Conservation (phyloP, 2,113 vertebrate genomes). For the Narcine bancroftii region DNA sequence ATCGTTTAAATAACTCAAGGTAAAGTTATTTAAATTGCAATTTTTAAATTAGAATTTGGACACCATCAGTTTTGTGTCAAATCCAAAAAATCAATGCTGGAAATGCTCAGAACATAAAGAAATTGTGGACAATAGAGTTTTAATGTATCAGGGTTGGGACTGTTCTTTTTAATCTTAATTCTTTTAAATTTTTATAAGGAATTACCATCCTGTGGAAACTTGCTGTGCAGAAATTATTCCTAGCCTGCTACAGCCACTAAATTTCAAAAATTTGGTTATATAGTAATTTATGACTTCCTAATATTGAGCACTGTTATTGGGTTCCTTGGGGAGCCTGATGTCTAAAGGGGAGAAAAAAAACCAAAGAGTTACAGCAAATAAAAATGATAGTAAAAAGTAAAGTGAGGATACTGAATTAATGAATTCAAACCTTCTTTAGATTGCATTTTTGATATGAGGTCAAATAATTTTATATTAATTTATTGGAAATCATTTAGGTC, state of each 20-base stretch:
- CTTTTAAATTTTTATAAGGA: too few species aligned
- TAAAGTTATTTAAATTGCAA: background rate
- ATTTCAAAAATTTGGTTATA: background rate
- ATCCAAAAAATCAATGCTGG: too few species aligned
- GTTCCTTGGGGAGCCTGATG: too few species aligned
- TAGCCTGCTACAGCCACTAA: background rate
- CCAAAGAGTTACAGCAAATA: background rate
- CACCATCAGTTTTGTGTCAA: background rate
- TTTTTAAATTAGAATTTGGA: background rate
- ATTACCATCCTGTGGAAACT: background rate
- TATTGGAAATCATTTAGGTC: too few species aligned
- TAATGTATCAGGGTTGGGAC: too few species aligned
- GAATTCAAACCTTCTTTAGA: background rate
- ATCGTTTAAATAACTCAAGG: background rate
- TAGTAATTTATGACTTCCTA: background rate
- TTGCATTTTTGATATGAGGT: background rate
- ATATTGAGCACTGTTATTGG: too few species aligned
- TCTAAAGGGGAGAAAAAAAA: too few species aligned
- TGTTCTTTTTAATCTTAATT: too few species aligned
- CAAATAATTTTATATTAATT: background rate
- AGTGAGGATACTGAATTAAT: background rate
- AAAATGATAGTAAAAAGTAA: background rate
- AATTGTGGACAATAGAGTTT: too few species aligned
- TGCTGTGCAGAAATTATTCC: too few species aligned
- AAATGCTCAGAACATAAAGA: too few species aligned